phyloP scores from a whole-genome alignment of 2,113 vertebrate species.

The Anser cygnoides region DNA sequence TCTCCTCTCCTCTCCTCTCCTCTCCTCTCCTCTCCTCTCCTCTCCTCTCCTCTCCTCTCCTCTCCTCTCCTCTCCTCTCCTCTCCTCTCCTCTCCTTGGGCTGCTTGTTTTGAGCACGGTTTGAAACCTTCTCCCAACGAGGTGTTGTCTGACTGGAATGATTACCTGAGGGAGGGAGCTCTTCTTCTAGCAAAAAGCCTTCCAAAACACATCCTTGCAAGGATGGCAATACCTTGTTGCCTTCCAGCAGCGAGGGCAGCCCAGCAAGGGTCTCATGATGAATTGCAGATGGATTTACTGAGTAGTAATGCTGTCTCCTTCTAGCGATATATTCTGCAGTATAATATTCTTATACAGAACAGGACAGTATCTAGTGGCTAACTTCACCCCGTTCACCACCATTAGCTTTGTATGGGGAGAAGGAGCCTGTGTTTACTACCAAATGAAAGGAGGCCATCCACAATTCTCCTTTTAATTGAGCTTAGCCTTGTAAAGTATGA shows the following conservation, averaged over 20 bases:
- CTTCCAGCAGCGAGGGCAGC: not conserved
- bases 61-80: too few relatives aligned
- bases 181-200: not conserved
- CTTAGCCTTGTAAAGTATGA: slow-evolving; percentile 24
- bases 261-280: not conserved
- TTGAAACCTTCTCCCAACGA: not conserved
- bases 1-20: too few relatives aligned
- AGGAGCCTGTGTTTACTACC: slow-evolving; percentile 47
- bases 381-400: slow-evolving; percentile 1
- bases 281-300: not conserved
- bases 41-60: too few relatives aligned
- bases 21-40: too few relatives aligned
- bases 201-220: not conserved
- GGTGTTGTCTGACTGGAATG: rapidly evolving
- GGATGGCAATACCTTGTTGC: not conserved
- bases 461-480: slow-evolving; percentile 63
- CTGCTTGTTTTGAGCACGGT: too few relatives aligned
- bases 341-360: not conserved
- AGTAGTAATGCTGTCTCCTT: not conserved
- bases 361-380: not conserved
- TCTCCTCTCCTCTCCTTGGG: too few relatives aligned
- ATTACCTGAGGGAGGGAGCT: not conserved
- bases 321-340: not conserved
- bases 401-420: slow-evolving; percentile 38
- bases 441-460: slow-evolving; percentile 51